These are phyloP conservation scores for Podarcis raffonei DNA, from an alignment of 2,113 vertebrate genomes.

Conservation along the genomic window DNA sequence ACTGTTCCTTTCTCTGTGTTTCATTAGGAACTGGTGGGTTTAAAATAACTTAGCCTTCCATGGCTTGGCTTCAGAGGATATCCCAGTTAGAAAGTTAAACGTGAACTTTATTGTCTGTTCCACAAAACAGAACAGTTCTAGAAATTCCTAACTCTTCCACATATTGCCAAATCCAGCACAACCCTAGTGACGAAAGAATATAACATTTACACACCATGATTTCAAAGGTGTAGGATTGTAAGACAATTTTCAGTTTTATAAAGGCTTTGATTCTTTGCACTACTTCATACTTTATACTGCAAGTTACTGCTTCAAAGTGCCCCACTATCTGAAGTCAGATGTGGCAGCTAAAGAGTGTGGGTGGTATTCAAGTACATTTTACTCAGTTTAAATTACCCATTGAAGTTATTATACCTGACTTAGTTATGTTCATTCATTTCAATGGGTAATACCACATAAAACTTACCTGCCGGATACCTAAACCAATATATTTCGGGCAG, in stretches of 20 bases:
- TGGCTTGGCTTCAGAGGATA: not conserved
- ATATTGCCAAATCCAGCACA: not conserved
- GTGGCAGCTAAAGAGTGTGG: not conserved
- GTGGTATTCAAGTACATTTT: too few relatives aligned
- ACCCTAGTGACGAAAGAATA: not conserved
- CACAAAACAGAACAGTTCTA: not conserved
- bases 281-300: not conserved
- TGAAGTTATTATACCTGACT: too few relatives aligned
- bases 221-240: not conserved
- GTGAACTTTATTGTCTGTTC: not conserved
- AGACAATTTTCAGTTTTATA: not conserved
- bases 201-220: not conserved
- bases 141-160: not conserved
- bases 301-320: too few relatives aligned
- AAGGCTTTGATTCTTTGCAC: not conserved
- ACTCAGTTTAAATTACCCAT: too few relatives aligned
- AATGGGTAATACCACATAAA: too few relatives aligned
- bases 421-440: too few relatives aligned
- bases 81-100: not conserved
- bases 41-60: not conserved
- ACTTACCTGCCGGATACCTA: not conserved
- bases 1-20: not conserved
- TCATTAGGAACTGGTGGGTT: not conserved
- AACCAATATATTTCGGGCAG: not conserved
- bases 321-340: too few relatives aligned